These are phyloP conservation scores for Entomobrya multifasciata DNA, from an alignment of 2,888 invertebrate genomes.

Conservation along the genomic window DNA sequence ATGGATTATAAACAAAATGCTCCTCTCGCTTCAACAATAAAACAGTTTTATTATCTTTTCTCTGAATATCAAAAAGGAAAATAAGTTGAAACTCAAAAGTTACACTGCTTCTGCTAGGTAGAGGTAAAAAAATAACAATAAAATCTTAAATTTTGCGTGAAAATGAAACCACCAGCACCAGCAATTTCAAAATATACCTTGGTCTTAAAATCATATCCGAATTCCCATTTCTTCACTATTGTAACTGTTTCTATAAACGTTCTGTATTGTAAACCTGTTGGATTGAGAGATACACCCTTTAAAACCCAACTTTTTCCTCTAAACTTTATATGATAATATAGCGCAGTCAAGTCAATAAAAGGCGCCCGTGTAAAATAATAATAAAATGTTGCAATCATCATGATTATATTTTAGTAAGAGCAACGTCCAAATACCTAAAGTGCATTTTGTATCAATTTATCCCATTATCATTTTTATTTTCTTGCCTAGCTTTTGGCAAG, in stretches of 20 bases:
- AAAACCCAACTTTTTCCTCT: too few species aligned
- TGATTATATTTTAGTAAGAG: conserved; percentile 3
- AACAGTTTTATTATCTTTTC: background rate
- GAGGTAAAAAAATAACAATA: conserved; percentile 7
- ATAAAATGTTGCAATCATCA: background rate
- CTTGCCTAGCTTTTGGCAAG: background rate
- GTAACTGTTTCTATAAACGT: background rate
- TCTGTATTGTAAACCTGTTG: conserved; percentile 37
- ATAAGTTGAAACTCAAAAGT: background rate
- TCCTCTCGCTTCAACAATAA: too few species aligned
- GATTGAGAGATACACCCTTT: too few species aligned
- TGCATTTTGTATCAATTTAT: conserved; percentile 14
- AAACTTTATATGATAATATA: background rate
- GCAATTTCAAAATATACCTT: background rate
- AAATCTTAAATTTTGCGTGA: conserved; percentile 29
- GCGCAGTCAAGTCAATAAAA: too few species aligned
- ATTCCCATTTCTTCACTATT: background rate
- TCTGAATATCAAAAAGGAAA: background rate
- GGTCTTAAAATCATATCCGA: background rate
- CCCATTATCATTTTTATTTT: too few species aligned
- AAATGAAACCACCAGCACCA: conserved; percentile 19
- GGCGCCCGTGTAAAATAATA: conserved; percentile 31
- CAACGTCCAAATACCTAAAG: too few species aligned
- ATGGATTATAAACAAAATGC: conserved; percentile 16
- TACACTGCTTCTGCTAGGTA: too few species aligned